Percentiles rank a stretch among this genome's conserved stretches.
Evolutionary conservation across 1,140 invertebrate genomes (phyloP).

Genomic region (Ceratoteleas bidentatus): DNA sequence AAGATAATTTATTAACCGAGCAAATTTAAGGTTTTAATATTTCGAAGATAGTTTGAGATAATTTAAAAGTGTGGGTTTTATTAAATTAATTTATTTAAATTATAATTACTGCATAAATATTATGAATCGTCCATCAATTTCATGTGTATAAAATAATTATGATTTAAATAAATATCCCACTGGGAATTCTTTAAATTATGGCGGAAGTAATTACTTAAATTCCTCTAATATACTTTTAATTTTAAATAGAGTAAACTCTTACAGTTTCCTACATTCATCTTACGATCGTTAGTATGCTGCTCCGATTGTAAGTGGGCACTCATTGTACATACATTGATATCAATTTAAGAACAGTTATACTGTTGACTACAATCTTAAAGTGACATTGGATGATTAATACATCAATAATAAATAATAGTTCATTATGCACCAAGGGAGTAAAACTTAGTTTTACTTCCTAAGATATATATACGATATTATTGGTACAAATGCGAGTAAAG

Average conservation of each 20-base stretch:
- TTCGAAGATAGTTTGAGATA: too few relatives aligned
- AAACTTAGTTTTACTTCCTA: too few relatives aligned
- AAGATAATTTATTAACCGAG: too few relatives aligned
- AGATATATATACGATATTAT: too few relatives aligned
- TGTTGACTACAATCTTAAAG: slow-evolving; percentile 61
- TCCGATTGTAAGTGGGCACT: slow-evolving; percentile 78
- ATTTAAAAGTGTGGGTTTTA: too few relatives aligned
- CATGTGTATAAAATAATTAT: not conserved
- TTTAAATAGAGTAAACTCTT: slow-evolving; percentile 47
- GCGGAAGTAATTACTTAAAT: slow-evolving; percentile 2
- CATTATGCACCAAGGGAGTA: too few relatives aligned
- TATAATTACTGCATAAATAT: too few relatives aligned
- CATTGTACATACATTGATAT: slow-evolving; percentile 80
- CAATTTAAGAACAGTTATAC: slow-evolving; percentile 78
- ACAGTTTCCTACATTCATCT: slow-evolving; percentile 69
- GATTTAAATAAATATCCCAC: not conserved
- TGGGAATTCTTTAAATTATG: not conserved
- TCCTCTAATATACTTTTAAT: slow-evolving; percentile 39
- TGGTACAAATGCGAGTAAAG: too few relatives aligned
- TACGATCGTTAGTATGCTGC: slow-evolving; percentile 67
- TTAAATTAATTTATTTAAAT: too few relatives aligned
- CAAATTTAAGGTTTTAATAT: too few relatives aligned
- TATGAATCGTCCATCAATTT: too few relatives aligned
- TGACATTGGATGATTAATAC: slow-evolving; percentile 14
- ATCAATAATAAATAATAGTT: too few relatives aligned